A percentile compares a stretch with the other conserved stretches of the same genome.
phyloP scores from a whole-genome alignment of 92 coral and sea anemone species.

The Ricordea florida region DNA sequence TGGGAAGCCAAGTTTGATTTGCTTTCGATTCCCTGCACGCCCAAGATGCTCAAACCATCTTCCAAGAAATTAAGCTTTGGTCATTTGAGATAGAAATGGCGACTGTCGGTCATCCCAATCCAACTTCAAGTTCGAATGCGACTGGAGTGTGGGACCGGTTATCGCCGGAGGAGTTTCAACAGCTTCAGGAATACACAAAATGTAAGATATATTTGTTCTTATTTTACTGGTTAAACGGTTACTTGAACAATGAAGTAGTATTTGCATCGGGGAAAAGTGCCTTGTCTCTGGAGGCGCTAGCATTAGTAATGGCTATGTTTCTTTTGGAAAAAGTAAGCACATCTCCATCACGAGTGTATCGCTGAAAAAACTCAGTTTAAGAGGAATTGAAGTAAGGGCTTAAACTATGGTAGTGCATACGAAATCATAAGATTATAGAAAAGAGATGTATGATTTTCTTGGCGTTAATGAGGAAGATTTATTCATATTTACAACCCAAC shows the following conservation, averaged over 20 bases:
- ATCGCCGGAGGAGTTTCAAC: conserved; percentile 97
- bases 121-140: conserved; percentile 73
- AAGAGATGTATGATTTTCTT: too few species aligned
- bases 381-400: too few species aligned
- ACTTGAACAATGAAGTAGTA: conserved; percentile 13
- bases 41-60: conserved; percentile 46
- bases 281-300: neutral
- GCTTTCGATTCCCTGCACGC: conserved; percentile 50
- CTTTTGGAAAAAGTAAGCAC: too few species aligned
- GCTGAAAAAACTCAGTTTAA: too few species aligned
- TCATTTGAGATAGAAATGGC: conserved; percentile 68
- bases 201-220: conserved; percentile 77
- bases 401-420: too few species aligned
- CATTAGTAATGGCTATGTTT: too few species aligned
- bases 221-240: conserved; percentile 54
- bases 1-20: conserved; percentile 61
- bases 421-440: too few species aligned
- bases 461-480: too few species aligned
- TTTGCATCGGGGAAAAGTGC: neutral
- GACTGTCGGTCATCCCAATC: conserved; percentile 53
- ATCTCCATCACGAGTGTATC: too few species aligned
- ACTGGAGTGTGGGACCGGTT: conserved; percentile 98
- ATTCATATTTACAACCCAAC: too few species aligned
- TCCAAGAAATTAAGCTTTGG: conserved; percentile 17
- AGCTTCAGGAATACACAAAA: conserved; percentile 99